Evolutionary conservation across 2,888 invertebrate species (phyloP), one percentile per base, ranked within the genome.

Genomic region (Dione vanillae): DNA sequence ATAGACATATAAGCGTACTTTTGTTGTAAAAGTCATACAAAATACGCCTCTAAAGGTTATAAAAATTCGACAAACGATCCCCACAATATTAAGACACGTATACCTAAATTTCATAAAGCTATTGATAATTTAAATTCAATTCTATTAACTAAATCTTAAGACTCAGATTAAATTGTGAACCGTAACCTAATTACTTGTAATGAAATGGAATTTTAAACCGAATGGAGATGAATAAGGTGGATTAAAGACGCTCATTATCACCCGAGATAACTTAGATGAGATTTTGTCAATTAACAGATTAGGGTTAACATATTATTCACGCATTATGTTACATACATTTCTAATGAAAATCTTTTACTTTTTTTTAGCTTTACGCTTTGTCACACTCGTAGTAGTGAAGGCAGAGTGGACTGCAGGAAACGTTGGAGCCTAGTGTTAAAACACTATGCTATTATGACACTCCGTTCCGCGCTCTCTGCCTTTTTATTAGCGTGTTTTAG

Each of bases 171-270:
- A 1, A 10, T 9, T 1, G 49, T 1, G 10, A 16, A 20, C 11
- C 1, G 0, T n/a, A 12, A 67, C 40, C 68, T 68, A 68, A 68
- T 68, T 67, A 67, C 51, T 51, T 35, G 51, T 68, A 68, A 68
- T 62, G 52, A 52, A 51, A 68, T 68, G 52, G 37, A 62, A 62
- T 52, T 68, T 68, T 62, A 62, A 68, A 54, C 67, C 67, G 51
- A 59, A 52, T 62, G 61, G 37, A 61, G 62, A 62, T 47, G 61
- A 68, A 68, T 68, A 54, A 52, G 37, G 52, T 54, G 47, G 54
- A 54, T 69, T 64, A 69, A 64, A 69, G 62, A 54, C 68, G 37
- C 68, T 62, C 62, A 54, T 69, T 69, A 69, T 69, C 68, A 52
- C 52, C 54, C 9, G 27, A 69, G 68, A 69, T 54, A 54, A 61